Percentiles rank a stretch among this genome's conserved stretches.
Conservation (phyloP, 64 coral and sea anemone species). For the Hydrozoanthus tunicans region DNA sequence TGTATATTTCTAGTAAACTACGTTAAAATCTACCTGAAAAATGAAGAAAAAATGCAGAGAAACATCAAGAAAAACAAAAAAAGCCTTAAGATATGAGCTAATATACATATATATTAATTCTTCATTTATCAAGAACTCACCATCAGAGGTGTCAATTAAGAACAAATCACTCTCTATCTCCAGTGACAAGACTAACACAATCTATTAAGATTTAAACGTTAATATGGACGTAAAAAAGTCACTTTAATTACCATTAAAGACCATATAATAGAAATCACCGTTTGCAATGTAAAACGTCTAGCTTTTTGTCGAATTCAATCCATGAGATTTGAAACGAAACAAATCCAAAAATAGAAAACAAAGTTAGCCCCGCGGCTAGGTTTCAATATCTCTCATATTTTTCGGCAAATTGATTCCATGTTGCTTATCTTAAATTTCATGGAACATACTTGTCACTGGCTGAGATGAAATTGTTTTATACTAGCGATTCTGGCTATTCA, state of each 20-base stretch:
- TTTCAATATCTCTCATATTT: not conserved
- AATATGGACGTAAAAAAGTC: not conserved
- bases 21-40: no score
- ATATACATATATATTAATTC: not conserved
- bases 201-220: not conserved
- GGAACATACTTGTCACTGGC: not conserved
- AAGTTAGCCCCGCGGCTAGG: not conserved
- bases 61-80: no score
- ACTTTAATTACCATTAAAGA: not conserved
- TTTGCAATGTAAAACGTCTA: not conserved
- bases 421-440: constrained; percentile 11
- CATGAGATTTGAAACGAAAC: not conserved
- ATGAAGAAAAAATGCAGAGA: no score
- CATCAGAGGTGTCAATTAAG: not conserved
- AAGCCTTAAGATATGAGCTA: no score
- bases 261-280: not conserved
- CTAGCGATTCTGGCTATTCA: not conserved
- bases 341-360: not conserved
- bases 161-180: not conserved
- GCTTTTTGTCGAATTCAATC: not conserved
- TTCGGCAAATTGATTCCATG: not conserved
- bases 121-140: not conserved
- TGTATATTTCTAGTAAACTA: no score
- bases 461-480: constrained; percentile 34
- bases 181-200: not conserved